Base-by-base conservation (phyloP, 2,797 vertebrate genomes). In the Diglossa cyanea region DNA sequence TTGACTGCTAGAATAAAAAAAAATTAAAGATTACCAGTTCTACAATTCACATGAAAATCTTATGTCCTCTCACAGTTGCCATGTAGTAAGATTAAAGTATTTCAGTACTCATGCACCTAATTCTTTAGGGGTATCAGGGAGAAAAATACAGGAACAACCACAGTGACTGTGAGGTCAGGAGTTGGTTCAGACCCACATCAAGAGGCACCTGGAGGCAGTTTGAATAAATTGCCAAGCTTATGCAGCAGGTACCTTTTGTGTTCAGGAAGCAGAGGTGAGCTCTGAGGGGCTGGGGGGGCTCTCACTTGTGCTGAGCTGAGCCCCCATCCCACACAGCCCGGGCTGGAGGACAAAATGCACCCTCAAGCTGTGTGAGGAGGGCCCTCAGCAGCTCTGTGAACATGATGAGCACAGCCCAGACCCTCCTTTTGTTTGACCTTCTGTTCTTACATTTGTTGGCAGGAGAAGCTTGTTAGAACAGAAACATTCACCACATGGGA, bases 181-280 rank as follows among this genome's bases (percentile, higher is more conserved):
- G 6, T 1, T 51, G 19, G 6, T 50, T 65, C 48, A n/a, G 19
- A 21, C 25, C 10, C 35, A 7, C 13, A 25, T 9, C 24, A 66
- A 68, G 61, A 73, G 30, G 13, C 53, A 72, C 2, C 11, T 28
- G 10, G 10, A 57, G 14, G 40, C 16, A 86, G 21, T 5, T 9
- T 8, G 37, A 40, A 26, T n/a, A 39, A 68, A n/a, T 4, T 37
- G 9, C n/a, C n/a, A 25, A 10, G 50, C 5, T 44, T 8, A 5
- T 7, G 13, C 2, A 17, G 8, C 3, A 9, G 2, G 4, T 1
- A 30, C 6, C 5, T 54, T n/a, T 15, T 33, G 31, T 37, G 26
- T 13, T 31, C 58, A 60, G 18, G 42, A 58, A 45, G 8, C 8
- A 61, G 24, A 51, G 21, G 4, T 7, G 31, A 42, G 51, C 24